Conservation (phyloP, 2,888 invertebrate genomes). For the Eupithecia centaureata region DNA sequence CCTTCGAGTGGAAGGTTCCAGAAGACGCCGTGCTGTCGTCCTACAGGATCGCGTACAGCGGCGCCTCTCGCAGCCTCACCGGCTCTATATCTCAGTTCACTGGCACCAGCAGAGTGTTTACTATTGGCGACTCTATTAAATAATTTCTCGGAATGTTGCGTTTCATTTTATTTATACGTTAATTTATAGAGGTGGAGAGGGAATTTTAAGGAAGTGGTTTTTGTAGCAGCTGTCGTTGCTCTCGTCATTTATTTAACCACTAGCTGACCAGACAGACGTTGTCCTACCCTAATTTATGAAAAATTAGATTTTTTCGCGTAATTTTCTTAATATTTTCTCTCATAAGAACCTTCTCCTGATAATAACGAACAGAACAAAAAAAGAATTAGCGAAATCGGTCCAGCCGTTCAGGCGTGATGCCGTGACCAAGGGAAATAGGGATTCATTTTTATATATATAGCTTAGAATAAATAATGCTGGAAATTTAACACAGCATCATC, state of each 20-base stretch:
- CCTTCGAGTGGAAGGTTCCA: constrained; percentile 91
- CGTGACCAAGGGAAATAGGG: too few relatives aligned
- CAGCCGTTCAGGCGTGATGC: too few relatives aligned
- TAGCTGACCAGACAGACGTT: too few relatives aligned
- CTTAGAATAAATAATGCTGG: too few relatives aligned
- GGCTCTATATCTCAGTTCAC: constrained; percentile 86
- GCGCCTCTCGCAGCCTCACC: constrained; percentile 86
- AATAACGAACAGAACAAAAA: too few relatives aligned
- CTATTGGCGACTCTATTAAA: constrained; percentile 38
- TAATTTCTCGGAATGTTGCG: not conserved
- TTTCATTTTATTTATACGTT: not conserved
- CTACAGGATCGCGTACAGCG: constrained; percentile 92
- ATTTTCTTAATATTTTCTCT: too few relatives aligned
- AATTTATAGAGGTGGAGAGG: not conserved
- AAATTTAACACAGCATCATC: too few relatives aligned
- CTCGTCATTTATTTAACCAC: not conserved
- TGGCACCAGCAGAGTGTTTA: constrained; percentile 84
- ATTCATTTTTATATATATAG: too few relatives aligned
- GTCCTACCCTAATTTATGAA: too few relatives aligned
- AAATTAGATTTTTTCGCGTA: too few relatives aligned
- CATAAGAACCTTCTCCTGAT: too few relatives aligned
- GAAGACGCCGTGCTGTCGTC: constrained; percentile 85
- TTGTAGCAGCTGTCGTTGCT: not conserved
- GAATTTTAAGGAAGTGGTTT: not conserved
- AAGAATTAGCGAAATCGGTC: too few relatives aligned